A percentile compares a stretch with the other conserved stretches of the same genome.
phyloP scores from a whole-genome alignment of 2,888 invertebrate species.

The Scotopteryx bipunctaria region DNA sequence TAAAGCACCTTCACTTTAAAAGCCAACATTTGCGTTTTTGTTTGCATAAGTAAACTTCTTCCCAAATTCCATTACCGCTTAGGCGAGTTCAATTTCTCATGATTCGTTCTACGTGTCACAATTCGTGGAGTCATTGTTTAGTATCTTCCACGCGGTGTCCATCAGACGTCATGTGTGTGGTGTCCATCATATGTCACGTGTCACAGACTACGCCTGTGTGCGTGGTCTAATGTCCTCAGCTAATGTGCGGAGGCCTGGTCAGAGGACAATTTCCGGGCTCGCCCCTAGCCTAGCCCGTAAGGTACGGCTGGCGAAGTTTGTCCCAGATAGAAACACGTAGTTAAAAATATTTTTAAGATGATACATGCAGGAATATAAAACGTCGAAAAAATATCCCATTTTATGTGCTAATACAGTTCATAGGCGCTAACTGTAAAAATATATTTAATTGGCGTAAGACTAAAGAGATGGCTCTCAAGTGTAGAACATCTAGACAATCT shows the following conservation, averaged over 20 bases:
- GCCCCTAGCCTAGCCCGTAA: conserved; percentile 48
- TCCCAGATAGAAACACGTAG: no score
- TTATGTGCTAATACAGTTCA: no score
- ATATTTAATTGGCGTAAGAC: no score
- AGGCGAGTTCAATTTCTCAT: conserved; percentile 24
- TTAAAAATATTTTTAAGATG: no score
- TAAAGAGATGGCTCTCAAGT: no score
- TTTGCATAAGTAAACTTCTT: no score
- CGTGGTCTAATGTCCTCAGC: conserved; percentile 71
- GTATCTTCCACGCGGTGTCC: conserved; percentile 42
- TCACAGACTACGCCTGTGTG: conserved; percentile 57
- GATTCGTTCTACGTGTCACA: conserved; percentile 40
- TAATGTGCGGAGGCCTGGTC: conserved; percentile 74
- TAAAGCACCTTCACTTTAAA: no score
- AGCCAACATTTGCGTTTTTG: no score
- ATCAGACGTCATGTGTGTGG: conserved; percentile 63
- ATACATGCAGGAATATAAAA: no score
- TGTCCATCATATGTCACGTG: conserved; percentile 54
- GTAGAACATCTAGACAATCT: no score
- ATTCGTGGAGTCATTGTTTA: conserved; percentile 57
- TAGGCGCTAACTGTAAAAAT: no score
- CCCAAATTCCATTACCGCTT: conserved; percentile 29
- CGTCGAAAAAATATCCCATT: no score
- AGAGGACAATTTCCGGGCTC: conserved; percentile 80
- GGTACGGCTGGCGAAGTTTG: conserved; percentile 22